Evolutionary conservation across 2,113 vertebrate species (phyloP).

Genomic region (Embiotoca jacksoni): DNA sequence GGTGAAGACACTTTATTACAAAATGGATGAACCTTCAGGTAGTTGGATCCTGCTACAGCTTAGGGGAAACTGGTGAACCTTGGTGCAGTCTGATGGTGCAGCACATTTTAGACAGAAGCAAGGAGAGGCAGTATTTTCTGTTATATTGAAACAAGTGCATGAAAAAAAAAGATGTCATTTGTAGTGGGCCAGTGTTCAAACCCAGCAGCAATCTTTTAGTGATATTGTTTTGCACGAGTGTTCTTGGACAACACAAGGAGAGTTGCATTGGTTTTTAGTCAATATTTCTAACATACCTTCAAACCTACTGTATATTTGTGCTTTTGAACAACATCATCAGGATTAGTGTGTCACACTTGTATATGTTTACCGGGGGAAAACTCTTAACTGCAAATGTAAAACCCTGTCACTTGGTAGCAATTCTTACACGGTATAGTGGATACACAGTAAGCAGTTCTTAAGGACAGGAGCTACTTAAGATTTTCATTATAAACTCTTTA

Average conservation of each 20-base stretch:
- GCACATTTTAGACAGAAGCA: slow-evolving; percentile 13
- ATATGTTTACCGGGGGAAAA: too few species aligned
- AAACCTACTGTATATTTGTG: not conserved
- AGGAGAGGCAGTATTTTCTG: not conserved
- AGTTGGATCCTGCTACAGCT: slow-evolving; percentile 33
- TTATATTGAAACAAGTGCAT: not conserved
- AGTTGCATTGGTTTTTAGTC: not conserved
- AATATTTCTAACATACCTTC: not conserved
- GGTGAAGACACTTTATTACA: slow-evolving; percentile 54
- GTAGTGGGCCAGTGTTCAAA: not conserved
- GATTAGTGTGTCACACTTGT: too few species aligned
- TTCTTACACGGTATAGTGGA: too few species aligned
- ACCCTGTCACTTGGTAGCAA: too few species aligned
- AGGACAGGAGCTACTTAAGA: too few species aligned
- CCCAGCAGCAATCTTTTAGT: too few species aligned
- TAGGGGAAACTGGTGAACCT: slow-evolving; percentile 14
- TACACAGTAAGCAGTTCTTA: too few species aligned
- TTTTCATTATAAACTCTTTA: too few species aligned
- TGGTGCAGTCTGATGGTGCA: slow-evolving; percentile 17
- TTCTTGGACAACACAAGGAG: not conserved
- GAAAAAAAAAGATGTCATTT: not conserved
- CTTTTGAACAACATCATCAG: too few species aligned
- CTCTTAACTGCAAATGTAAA: too few species aligned
- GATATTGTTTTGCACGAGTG: not conserved
- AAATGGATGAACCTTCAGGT: slow-evolving; percentile 56